Base-by-base conservation (phyloP, 2,888 invertebrate species). In the Lottia scabra region DNA sequence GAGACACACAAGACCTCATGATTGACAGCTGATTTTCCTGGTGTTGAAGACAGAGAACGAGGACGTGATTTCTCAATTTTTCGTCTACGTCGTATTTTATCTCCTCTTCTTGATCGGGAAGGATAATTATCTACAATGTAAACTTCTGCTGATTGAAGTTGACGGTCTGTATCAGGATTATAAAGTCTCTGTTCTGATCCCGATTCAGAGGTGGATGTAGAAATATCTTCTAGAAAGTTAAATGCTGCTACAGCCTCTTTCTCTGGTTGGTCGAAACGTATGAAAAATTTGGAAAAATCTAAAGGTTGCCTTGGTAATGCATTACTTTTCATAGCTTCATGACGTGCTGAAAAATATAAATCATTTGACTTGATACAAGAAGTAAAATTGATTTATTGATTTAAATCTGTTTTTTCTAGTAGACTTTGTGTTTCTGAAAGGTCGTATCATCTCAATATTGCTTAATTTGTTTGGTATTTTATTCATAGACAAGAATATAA, bases 241-340 rank as follows among this genome's bases (percentile, higher is more conserved):
- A 84, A 86, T 19, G 84, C 83, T 19, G 85, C 81, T 23, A 85
- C 79, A 23, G 85, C 84, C 30, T 84, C 82, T 63, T 82, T 75
- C 71, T 86, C 86, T 27, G 78, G 77, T 63, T 82, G 80, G 65
- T 80, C 83, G 72, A 78, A 86, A 23, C 82, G 73, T 4, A 74
- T 71, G 72, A 81, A 85, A 70, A 84, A 82, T 43, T 74, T 80
- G 27, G 75, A 75, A 70, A 85, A 78, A 46, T 84, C 81, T 5
- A 83, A 23, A 13, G 75, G 56, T 16, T 82, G 79, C n/a, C 83
- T 67, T 16, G 67, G 64, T 46, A 26, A 64, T 19, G 46, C 64
- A 63, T 46, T 63, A 48, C 44, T 74, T 45, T 65, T 70, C 43
- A 71, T 72, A 5, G 69, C 78, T 43, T 77, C 74, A 48, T 56